Conservation (phyloP, 30 jellyfish, hydroid and myxozoan species). For the Catostylus mosaicus region DNA sequence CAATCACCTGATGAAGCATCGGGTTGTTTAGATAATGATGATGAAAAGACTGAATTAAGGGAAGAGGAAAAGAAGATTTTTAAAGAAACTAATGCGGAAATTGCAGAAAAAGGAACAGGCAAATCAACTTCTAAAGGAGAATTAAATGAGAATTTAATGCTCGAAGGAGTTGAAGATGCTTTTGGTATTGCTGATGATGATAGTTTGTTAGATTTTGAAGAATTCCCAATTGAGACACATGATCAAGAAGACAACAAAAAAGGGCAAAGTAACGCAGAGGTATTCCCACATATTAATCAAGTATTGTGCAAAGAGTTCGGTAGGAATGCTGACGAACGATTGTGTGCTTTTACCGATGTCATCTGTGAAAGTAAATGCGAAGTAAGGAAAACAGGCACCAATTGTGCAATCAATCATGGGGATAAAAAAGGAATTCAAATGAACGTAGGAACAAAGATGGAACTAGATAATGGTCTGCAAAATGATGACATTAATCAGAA, state of each 20-base stretch:
- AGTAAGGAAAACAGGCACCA: too few species aligned
- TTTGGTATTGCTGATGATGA: background rate
- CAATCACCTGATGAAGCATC: too few species aligned
- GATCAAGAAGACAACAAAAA: background rate
- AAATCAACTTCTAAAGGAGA: background rate
- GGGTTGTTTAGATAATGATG: too few species aligned
- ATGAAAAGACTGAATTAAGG: too few species aligned
- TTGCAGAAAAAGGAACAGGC: background rate
- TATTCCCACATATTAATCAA: too few species aligned
- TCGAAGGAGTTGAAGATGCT: background rate
- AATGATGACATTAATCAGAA: background rate
- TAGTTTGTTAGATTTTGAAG: background rate
- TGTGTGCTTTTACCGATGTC: background rate
- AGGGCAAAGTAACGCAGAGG: background rate
- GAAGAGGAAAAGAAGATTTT: too few species aligned
- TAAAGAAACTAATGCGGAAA: background rate
- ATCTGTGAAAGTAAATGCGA: background rate
- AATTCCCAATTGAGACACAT: background rate
- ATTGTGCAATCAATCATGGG: too few species aligned
- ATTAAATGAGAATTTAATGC: background rate
- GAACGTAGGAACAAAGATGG: too few species aligned
- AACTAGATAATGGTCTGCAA: background rate
- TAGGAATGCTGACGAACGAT: too few species aligned
- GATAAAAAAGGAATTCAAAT: too few species aligned
- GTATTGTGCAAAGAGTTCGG: too few species aligned